Base-by-base conservation (phyloP, 1,140 invertebrate genomes). In the Drosophila sucinea region DNA sequence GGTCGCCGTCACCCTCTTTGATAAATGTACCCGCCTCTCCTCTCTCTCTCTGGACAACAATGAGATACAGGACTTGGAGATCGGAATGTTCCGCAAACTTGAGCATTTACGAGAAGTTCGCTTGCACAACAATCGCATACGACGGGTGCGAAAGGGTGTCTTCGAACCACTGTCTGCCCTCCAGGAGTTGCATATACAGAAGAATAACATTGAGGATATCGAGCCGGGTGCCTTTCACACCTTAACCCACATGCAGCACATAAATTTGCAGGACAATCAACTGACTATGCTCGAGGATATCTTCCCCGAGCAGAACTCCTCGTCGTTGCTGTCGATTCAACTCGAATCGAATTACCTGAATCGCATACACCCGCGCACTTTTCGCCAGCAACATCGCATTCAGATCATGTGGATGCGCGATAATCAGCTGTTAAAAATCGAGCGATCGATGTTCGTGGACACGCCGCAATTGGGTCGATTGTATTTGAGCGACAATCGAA, bases 1-100 rank as follows among this genome's bases (percentile, higher is more conserved):
- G 44, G 93, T 98, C 67, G 96, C 96, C 4, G 93, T 93, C 25
- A 94, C 95, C 70, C 93, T 97, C 77, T 96, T 98, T 82, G 93
- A 95, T 63, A 93, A 94, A 71, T 97, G 96, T 86, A 93, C 93
- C 51, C 96, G 95, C 80, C 93, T 98, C 10, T 95, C 95, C 4
- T 96, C 96, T 3, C 93, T 99, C 40, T 98, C 97, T 73, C 92
- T 99, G 78, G 97, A 98, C 93, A 96, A 97, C 77, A 99, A 99
- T 93, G 95, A 95, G 91, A 96, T 99, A 47, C 93, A 94, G 4
- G 95, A 96, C 78, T 92, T 99, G 60, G 94, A 96, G 80, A 94
- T 95, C 6, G 96, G 96, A 27, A 95, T 96, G 73, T 98, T 98
- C 91, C 93, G 95, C 68, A 95, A 95, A 85, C 93, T 96, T 61